A percentile compares a stretch with the other conserved stretches of the same genome.
These are phyloP conservation scores for Hemiprocne comata DNA, from an alignment of 2,113 vertebrate genomes.

Conservation along the genomic window DNA sequence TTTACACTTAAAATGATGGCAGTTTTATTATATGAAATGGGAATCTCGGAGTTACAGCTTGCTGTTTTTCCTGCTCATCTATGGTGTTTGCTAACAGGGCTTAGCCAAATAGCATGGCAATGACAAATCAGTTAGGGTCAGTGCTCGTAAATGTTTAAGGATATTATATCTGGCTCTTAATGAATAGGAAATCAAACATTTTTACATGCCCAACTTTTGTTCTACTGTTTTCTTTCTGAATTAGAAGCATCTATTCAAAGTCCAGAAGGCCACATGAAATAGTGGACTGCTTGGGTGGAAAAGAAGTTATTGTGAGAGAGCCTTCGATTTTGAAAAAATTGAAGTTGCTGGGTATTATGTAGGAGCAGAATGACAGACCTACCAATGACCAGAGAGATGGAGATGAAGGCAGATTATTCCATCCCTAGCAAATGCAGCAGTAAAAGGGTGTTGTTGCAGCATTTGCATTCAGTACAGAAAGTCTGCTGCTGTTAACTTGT, in stretches of 20 bases:
- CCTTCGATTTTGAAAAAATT: background rate
- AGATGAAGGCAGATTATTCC: background rate
- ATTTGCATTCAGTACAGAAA: background rate
- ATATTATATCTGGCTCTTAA: background rate
- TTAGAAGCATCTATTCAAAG: background rate
- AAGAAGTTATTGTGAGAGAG: background rate
- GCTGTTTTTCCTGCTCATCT: background rate
- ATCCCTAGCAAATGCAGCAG: background rate
- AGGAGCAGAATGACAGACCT: background rate
- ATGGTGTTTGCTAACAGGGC: background rate
- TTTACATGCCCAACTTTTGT: background rate
- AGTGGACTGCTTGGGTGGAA: constrained; percentile 6
- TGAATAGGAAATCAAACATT: background rate
- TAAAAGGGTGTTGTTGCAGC: background rate
- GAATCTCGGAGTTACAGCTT: background rate
- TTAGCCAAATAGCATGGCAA: background rate
- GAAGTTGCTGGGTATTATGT: background rate
- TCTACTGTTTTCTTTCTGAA: background rate
- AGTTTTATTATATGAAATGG: background rate
- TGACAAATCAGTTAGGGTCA: background rate
- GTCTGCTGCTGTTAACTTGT: background rate
- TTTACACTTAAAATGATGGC: background rate
- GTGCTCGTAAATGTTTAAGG: background rate
- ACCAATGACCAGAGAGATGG: background rate
- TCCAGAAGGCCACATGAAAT: background rate